Evolutionary conservation across 2,797 vertebrate species (phyloP), one percentile per base, ranked within the genome.

Genomic region (Molossus molossus): DNA sequence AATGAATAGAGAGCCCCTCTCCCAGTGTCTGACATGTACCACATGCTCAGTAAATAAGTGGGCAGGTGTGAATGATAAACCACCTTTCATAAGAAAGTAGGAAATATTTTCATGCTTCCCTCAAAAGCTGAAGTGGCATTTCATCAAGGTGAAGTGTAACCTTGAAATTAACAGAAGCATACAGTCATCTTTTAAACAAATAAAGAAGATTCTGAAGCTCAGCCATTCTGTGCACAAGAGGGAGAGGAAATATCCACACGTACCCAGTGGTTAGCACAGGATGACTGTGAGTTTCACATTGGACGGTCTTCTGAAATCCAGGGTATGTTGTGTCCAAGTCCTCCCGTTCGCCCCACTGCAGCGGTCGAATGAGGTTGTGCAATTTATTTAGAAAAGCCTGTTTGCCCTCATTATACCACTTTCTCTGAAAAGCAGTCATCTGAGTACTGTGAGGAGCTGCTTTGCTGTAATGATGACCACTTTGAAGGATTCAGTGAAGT

Each of bases 361-460:
- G 21, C 72, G 55, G n/a, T 58, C 27, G 67, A 73, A 55, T 29
- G 17, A 87, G 67, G 67, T 18, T 57, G 12, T 91, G 57, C 29
- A 13, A 13, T 48, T 77, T 84, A 21, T 40, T 92, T 86, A 82
- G 91, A 67, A 76, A 94, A 72, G 27, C 60, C 80, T 48, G 9
- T 60, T 86, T 25, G 5, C 23, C 25, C 21, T 53, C 60, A 33
- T 18, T 62, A 23, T 29, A 69, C 37, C 20, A 23, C 76, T 87
- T 83, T 60, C 90, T 82, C 79, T 95, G 87, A 45, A 89, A 86
- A 77, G 58, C 65, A 83, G 0, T 62, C 62, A 12, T 81, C n/a
- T 72, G 88, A 45, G 70, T 48, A 15, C 15, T 23, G 4, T 25
- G 55, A 76, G 57, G 76, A 70, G 29, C 53, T 21, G 25, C 50